Evolutionary conservation across 2,797 vertebrate genomes (phyloP).

Genomic region (Sandelia bainsii): DNA sequence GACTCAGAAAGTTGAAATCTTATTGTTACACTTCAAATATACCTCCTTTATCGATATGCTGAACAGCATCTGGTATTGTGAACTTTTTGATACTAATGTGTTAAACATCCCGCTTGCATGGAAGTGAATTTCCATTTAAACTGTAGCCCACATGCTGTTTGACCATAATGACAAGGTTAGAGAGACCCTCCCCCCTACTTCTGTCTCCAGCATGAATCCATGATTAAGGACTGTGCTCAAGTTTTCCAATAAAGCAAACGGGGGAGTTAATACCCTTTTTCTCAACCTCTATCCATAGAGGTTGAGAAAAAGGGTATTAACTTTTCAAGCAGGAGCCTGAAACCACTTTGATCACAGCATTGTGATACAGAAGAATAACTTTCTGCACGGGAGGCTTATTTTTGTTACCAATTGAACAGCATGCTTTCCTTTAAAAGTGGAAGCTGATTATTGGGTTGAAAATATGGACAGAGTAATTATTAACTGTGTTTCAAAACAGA

Average conservation of each 20-base stretch:
- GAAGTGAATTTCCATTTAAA: constrained; percentile 67
- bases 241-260: constrained; percentile 72
- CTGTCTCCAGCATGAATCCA: constrained; percentile 59
- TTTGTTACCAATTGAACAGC: constrained; percentile 31
- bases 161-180: constrained; percentile 75
- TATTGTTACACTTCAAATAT: constrained; percentile 20
- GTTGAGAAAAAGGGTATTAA: no score
- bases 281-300: constrained; percentile 49
- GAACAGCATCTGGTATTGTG: constrained; percentile 53
- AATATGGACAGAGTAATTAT: constrained; percentile 11
- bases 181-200: constrained; percentile 48
- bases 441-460: constrained; percentile 35
- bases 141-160: constrained; percentile 64
- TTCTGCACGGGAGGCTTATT: constrained; percentile 28
- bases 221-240: constrained; percentile 59
- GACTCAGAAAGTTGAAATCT: constrained; percentile 13
- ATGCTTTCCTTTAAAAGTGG: constrained; percentile 8
- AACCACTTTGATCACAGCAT: constrained; percentile 56
- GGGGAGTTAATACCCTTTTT: constrained; percentile 64
- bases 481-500: constrained; percentile 13
- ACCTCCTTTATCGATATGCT: constrained; percentile 13
- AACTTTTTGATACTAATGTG: constrained; percentile 54
- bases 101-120: constrained; percentile 63
- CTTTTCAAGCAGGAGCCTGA: constrained; percentile 46
- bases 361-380: constrained; percentile 45